These are phyloP conservation scores for Agrilus planipennis DNA, from an alignment of 1,140 invertebrate genomes.

Conservation along the genomic window DNA sequence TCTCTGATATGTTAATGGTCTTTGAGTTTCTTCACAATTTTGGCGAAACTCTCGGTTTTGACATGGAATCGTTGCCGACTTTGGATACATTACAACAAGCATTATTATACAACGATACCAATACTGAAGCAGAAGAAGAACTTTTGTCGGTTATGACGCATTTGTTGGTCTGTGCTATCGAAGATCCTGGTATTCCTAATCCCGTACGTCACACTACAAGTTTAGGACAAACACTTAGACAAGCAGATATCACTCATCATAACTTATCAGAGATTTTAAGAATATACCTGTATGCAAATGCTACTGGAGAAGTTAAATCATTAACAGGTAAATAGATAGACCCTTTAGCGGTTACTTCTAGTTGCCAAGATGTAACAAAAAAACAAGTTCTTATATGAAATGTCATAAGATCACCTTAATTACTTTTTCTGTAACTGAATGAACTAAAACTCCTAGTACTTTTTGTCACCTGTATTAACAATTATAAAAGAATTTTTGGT, in stretches of 20 bases:
- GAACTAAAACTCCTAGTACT: no score
- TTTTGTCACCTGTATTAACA: no score
- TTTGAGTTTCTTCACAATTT: conserved; percentile 95
- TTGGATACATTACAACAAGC: conserved; percentile 78
- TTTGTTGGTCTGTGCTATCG: conserved; percentile 81
- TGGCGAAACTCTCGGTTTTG: conserved; percentile 84
- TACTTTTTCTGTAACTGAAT: no score
- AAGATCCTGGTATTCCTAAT: conserved; percentile 89
- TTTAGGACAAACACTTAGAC: conserved; percentile 78
- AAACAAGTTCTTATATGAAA: no score
- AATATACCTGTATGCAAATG: conserved; percentile 78
- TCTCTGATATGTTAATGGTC: conserved; percentile 85
- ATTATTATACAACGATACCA: conserved; percentile 61
- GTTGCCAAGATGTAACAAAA: background rate
- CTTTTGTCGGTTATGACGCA: conserved; percentile 79
- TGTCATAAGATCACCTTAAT: no score
- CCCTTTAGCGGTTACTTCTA: background rate
- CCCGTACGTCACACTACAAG: conserved; percentile 75
- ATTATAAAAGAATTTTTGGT: conserved; percentile 5
- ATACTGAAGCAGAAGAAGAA: conserved; percentile 71
- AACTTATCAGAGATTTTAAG: conserved; percentile 87
- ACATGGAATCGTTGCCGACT: conserved; percentile 77
- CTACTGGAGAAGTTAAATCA: conserved; percentile 73
- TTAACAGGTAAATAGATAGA: conserved; percentile 45
- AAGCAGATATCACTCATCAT: conserved; percentile 81